phyloP scores from a whole-genome alignment of 2,113 vertebrate genomes.

The Ellobius talpinus region DNA sequence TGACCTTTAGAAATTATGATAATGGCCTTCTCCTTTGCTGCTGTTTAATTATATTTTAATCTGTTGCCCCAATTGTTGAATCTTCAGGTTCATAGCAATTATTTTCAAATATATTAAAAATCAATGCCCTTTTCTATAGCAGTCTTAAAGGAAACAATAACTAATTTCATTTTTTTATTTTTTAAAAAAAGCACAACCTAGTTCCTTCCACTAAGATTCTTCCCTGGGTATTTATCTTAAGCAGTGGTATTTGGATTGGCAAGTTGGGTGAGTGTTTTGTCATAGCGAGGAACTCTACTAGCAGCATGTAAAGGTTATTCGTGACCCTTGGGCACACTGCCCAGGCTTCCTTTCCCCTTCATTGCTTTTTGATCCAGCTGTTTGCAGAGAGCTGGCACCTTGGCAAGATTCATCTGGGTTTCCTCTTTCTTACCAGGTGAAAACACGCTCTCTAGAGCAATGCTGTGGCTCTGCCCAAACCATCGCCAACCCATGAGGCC shows the following conservation, averaged over 20 bases:
- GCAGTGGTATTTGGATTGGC: neutral
- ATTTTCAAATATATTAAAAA: constrained; percentile 24
- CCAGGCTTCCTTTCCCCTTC: neutral
- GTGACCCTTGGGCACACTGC: neutral
- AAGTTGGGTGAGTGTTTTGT: neutral
- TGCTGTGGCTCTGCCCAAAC: neutral
- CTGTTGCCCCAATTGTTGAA: neutral
- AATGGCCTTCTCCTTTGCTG: neutral
- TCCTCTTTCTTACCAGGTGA: constrained; percentile 7
- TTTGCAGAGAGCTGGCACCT: neutral
- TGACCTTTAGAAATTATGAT: neutral
- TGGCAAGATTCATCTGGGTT: neutral
- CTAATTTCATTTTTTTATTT: neutral
- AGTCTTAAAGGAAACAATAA: constrained; percentile 10
- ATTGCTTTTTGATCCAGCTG: neutral
- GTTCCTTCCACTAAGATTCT: neutral
- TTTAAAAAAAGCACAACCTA: neutral
- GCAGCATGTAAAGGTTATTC: neutral
- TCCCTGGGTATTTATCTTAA: neutral
- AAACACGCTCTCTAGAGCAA: neutral
- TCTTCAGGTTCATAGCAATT: neutral
- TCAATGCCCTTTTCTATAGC: neutral
- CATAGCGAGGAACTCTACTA: neutral
- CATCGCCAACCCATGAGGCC: neutral
- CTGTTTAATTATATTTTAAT: constrained; percentile 44